Evolutionary conservation across 1,140 invertebrate species (phyloP).

Genomic region (Tribolium madens): DNA sequence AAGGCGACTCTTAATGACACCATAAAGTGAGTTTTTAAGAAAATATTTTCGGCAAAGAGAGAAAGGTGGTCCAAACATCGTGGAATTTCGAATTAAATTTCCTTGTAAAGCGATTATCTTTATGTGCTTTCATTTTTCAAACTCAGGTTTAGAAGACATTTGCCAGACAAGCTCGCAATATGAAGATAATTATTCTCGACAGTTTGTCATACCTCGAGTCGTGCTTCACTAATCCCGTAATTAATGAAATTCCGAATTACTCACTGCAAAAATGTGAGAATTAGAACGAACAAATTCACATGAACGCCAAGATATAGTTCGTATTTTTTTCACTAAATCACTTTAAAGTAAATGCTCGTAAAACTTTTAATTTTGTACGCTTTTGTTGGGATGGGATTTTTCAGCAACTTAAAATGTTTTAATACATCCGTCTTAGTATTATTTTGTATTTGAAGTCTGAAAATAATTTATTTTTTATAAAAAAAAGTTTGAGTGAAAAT

Average conservation of each 20-base stretch:
- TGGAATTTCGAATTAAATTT: slow-evolving; percentile 53
- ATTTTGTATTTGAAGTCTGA: too few species aligned
- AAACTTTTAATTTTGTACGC: too few species aligned
- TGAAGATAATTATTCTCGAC: slow-evolving; percentile 54
- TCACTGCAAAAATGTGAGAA: slow-evolving; percentile 18
- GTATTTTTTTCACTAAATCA: too few species aligned
- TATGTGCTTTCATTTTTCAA: slow-evolving; percentile 54
- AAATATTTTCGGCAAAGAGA: slow-evolving; percentile 43
- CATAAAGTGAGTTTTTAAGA: slow-evolving; percentile 46
- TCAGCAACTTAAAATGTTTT: too few species aligned
- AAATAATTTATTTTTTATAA: too few species aligned
- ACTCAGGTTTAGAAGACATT: slow-evolving; percentile 53
- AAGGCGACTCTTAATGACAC: slow-evolving; percentile 35
- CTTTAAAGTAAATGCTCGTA: too few species aligned
- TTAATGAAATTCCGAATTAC: slow-evolving; percentile 49
- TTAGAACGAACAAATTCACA: slow-evolving; percentile 5
- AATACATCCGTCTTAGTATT: too few species aligned
- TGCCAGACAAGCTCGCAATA: slow-evolving; percentile 51
- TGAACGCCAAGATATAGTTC: not conserved
- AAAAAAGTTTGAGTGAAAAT: too few species aligned
- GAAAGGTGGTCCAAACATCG: slow-evolving; percentile 48
- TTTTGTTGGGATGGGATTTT: too few species aligned
- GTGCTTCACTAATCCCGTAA: slow-evolving; percentile 37
- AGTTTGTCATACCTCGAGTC: slow-evolving; percentile 41
- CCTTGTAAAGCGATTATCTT: slow-evolving; percentile 55